phyloP scores from a whole-genome alignment of 1,140 invertebrate genomes.

The Atta cephalotes region DNA sequence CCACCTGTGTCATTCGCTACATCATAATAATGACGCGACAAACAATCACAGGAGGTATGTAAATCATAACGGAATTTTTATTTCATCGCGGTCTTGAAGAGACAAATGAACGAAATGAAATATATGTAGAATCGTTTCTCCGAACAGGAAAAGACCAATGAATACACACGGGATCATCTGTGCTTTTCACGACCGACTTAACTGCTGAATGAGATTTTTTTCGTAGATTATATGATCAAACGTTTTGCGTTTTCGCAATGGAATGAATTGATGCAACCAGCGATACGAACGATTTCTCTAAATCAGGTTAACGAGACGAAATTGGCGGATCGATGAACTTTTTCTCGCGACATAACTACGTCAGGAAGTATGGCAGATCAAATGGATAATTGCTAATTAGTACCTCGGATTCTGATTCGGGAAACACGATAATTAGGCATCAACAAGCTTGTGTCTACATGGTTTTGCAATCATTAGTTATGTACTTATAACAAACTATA shows the following conservation, averaged over 20 bases:
- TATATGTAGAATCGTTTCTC: constrained; percentile 1
- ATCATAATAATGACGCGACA: background rate
- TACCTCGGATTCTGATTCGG: constrained; percentile 60
- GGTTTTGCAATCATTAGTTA: constrained; percentile 50
- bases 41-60: background rate
- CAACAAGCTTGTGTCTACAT: constrained; percentile 22
- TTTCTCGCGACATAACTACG: constrained; percentile 38
- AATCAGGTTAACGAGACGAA: constrained; percentile 76
- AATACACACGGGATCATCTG: constrained; percentile 46
- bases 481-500: background rate
- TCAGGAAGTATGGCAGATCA: constrained; percentile 64
- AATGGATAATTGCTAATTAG: constrained; percentile 76
- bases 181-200: constrained; percentile 62
- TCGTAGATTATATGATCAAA: constrained; percentile 63
- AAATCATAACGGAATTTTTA: background rate
- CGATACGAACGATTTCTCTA: constrained; percentile 67
- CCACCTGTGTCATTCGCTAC: background rate
- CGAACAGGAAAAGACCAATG: background rate
- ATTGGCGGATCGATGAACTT: constrained; percentile 66
- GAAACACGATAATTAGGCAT: constrained; percentile 71
- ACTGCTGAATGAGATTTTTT: constrained; percentile 71
- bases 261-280: constrained; percentile 47
- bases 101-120: background rate
- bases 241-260: constrained; percentile 47
- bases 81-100: background rate